Conservation (phyloP, 2,113 vertebrate species). For the Pluvianellus socialis region DNA sequence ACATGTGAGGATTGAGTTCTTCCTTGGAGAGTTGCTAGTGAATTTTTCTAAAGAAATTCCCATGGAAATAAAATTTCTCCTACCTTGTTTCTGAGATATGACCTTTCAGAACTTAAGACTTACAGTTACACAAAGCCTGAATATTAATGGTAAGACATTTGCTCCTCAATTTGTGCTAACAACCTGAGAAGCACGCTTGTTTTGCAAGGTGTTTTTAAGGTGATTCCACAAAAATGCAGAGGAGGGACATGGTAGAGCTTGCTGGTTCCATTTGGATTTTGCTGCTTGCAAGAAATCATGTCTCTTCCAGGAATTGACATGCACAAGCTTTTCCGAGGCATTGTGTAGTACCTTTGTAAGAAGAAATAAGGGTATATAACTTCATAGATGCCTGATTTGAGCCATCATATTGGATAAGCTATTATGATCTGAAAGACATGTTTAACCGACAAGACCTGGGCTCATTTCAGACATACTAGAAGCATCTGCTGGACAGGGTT, state of each 20-base stretch:
- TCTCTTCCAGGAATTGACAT: background rate
- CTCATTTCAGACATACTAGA: background rate
- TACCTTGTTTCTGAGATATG: background rate
- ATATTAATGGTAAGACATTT: background rate
- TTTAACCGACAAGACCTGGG: background rate
- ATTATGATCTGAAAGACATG: background rate
- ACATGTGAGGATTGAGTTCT: background rate
- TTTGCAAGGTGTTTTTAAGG: background rate
- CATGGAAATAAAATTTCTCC: background rate
- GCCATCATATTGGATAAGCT: background rate
- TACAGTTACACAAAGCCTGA: background rate
- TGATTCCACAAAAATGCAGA: background rate
- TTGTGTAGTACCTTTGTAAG: background rate
- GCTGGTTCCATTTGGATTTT: background rate
- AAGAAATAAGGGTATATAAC: background rate
- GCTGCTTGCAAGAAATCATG: background rate
- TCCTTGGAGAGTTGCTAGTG: background rate
- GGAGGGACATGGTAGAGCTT: background rate
- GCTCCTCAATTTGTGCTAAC: background rate
- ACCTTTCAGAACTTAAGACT: background rate
- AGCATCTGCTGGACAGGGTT: background rate
- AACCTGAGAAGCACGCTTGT: background rate
- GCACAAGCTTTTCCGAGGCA: slow-evolving; percentile 1
- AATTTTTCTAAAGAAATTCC: background rate
- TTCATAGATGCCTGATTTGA: background rate